Evolutionary conservation across 2,113 vertebrate genomes (phyloP), one percentile per base, ranked within the genome.

Genomic region (Thalassarche chlororhynchos): DNA sequence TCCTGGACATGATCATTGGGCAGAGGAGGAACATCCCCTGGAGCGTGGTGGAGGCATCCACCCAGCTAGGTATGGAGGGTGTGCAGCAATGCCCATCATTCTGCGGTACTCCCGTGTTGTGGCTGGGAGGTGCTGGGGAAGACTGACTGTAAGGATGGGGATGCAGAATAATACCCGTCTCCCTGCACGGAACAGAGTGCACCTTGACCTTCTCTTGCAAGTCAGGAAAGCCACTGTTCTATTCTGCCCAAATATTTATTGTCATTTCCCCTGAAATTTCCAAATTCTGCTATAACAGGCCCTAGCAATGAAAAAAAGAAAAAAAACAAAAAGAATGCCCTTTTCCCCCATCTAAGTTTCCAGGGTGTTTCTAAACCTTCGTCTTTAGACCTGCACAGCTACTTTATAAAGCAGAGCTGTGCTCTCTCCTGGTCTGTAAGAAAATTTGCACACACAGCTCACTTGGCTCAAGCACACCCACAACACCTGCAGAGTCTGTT

Each of bases 1-100:
- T 99, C 7, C 98, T 99, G 76, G 99, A 99, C 28, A 98, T 99
- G 97, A 99, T 99, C 95, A 98, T 99, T 0, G 99, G 99, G 8
- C 99, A 99, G 92, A 98, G 99, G 10, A 99, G 99, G 55, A 99
- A 99, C 96, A 98, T 98, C 92, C 99, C 99, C 3, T 99, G 99
- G 99, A 99, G 99, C 4, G 98, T 99, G 72, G 99, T 99, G 85
- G 99, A 99, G 97, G 99, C 99, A 3, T 99, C 99, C 24, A 99
- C 99, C 2, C 99, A 99, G 89, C 98, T 99, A 15, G 99, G 99
- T 99, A 97, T 28, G 80, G 64, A 80, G 38, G 17, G 25, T 42
- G 21, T 75, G 76, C 72, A 29, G 64, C 2, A 3, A 10, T 70
- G 51, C 42, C 25, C 11, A 2, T n/a, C 2, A 1, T 10, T 85